phyloP scores from a whole-genome alignment of 2,797 vertebrate species.

The Silurus lanzhouensis region DNA sequence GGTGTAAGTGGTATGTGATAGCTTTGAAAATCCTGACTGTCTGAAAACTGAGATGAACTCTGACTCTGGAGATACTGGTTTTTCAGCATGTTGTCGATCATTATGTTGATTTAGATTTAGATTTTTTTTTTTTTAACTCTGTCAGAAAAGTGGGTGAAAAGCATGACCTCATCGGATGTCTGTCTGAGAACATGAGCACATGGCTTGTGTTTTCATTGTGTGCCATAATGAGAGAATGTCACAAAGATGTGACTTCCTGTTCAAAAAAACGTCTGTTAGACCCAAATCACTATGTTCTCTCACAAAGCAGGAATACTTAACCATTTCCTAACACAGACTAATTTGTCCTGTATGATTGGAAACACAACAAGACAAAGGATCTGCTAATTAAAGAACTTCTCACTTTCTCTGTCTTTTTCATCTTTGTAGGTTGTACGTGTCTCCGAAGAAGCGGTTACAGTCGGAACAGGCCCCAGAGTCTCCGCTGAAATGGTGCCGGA shows the following conservation, averaged over 20 bases:
- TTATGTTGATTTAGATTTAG: background rate
- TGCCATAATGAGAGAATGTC: background rate
- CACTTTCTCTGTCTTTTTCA: background rate
- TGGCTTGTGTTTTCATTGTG: background rate
- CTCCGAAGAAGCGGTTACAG: conserved; percentile 80
- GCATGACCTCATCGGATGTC: background rate
- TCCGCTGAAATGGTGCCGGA: conserved; percentile 87
- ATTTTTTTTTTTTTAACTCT: background rate
- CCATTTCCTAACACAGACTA: background rate
- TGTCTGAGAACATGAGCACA: background rate
- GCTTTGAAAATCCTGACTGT: background rate
- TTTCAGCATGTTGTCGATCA: background rate
- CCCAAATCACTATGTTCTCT: background rate
- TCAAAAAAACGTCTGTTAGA: background rate
- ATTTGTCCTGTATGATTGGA: background rate
- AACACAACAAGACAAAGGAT: background rate
- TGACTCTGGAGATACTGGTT: background rate
- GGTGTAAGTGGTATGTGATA: background rate
- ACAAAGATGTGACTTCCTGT: background rate
- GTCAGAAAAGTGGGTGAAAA: background rate
- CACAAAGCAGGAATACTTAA: background rate
- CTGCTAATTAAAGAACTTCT: background rate
- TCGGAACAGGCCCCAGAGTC: conserved; percentile 75
- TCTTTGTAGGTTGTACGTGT: conserved; percentile 84
- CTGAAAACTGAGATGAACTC: background rate